Conservation (phyloP, 1,140 invertebrate species). For the Calephelis virginiensis region DNA sequence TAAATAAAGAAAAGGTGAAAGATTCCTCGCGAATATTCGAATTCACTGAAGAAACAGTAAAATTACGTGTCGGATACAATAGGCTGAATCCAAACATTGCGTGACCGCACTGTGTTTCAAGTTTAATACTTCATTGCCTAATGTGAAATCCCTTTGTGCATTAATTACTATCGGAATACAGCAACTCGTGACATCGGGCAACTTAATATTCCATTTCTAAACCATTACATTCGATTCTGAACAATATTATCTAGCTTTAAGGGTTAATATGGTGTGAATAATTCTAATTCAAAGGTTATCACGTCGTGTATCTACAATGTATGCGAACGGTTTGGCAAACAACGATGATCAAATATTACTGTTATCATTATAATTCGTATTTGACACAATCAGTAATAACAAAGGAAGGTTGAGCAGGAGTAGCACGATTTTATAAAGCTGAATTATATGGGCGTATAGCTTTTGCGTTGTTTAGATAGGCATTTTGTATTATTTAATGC, state of each 20-base stretch:
- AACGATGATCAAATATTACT: slow-evolving; percentile 23
- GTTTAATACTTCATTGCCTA: slow-evolving; percentile 43
- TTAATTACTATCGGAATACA: slow-evolving; percentile 45
- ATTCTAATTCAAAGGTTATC: background rate
- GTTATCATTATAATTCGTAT: slow-evolving; percentile 22
- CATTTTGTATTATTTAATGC: no score
- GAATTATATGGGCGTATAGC: no score
- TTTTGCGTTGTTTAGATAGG: no score
- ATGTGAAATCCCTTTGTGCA: slow-evolving; percentile 47
- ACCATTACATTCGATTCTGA: slow-evolving; percentile 15
- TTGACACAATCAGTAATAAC: slow-evolving; percentile 11
- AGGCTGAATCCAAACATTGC: slow-evolving; percentile 18
- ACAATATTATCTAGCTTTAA: slow-evolving; percentile 7
- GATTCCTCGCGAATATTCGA: no score
- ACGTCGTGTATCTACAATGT: background rate
- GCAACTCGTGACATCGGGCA: slow-evolving; percentile 21
- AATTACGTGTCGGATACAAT: slow-evolving; percentile 7
- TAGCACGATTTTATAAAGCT: no score
- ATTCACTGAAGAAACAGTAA: background rate
- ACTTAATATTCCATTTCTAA: slow-evolving; percentile 3
- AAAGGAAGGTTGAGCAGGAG: background rate
- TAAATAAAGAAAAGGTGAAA: no score
- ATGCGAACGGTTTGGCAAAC: slow-evolving; percentile 22
- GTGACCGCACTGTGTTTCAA: slow-evolving; percentile 10
- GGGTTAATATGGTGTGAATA: slow-evolving; percentile 6